Percentiles rank a stretch among this genome's conserved stretches.
Evolutionary conservation across 2,888 invertebrate genomes (phyloP).

Genomic region (Trichopria drosophilae): DNA sequence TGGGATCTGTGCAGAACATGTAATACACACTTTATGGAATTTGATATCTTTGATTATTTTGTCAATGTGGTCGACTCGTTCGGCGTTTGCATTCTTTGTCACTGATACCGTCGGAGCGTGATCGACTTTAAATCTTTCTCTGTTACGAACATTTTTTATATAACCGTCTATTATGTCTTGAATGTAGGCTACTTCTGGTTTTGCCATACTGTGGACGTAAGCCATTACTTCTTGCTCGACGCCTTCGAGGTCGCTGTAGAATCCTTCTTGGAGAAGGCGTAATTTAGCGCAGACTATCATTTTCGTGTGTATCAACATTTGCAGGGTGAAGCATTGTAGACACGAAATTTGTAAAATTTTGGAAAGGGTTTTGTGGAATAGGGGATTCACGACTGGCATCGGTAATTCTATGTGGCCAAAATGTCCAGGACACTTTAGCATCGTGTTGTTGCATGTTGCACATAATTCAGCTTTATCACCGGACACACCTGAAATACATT

Average conservation of each 20-base stretch:
- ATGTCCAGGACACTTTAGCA: constrained; percentile 83
- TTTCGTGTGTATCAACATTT: constrained; percentile 65
- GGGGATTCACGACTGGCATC: constrained; percentile 85
- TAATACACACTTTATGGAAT: constrained; percentile 62
- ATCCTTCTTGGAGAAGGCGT: constrained; percentile 73
- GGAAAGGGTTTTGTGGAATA: constrained; percentile 77
- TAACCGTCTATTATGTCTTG: constrained; percentile 61
- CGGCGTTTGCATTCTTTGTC: constrained; percentile 61
- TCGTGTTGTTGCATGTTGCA: constrained; percentile 73
- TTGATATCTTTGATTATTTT: constrained; percentile 45
- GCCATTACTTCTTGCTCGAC: constrained; percentile 60
- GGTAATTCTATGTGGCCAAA: constrained; percentile 92
- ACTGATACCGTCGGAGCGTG: too few relatives aligned
- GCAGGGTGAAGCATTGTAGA: constrained; percentile 70
- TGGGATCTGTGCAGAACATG: constrained; percentile 61
- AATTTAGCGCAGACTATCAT: constrained; percentile 70
- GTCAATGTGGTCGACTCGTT: too few relatives aligned
- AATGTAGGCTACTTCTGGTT: constrained; percentile 51
- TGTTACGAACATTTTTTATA: constrained; percentile 47
- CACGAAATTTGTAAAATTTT: constrained; percentile 72
- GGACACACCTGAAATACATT: too few relatives aligned
- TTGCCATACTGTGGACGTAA: constrained; percentile 35
- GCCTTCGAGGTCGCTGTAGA: constrained; percentile 72
- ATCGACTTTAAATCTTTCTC: constrained; percentile 42
- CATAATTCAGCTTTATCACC: constrained; percentile 69